Percentiles rank a stretch among this genome's conserved stretches.
These are phyloP conservation scores for Colinus virginianus DNA, from an alignment of 2,113 vertebrate species.

Conservation along the genomic window DNA sequence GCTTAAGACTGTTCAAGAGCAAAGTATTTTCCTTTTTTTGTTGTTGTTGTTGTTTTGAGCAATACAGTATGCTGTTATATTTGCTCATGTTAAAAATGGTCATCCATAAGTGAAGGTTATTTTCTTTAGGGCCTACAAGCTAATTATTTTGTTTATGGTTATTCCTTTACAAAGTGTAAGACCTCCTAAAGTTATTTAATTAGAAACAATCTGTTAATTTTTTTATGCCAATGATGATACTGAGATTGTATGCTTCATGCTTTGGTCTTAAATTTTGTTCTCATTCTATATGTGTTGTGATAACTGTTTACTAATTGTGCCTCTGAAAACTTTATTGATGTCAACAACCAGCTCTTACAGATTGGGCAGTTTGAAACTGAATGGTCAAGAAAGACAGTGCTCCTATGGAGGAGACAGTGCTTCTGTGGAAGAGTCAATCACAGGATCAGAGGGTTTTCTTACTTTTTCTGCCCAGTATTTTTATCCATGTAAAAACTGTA, in stretches of 20 bases:
- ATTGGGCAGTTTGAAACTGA: background rate
- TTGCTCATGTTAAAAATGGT: background rate
- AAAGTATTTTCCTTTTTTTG: background rate
- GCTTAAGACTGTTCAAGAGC: background rate
- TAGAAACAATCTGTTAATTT: background rate
- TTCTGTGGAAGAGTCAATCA: background rate
- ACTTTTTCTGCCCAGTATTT: background rate
- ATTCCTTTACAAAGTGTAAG: background rate
- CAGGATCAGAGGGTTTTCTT: background rate
- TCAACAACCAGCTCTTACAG: background rate
- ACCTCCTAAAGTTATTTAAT: background rate
- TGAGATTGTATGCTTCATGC: background rate
- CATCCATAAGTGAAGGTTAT: background rate
- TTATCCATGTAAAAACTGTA: background rate
- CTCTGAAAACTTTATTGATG: background rate
- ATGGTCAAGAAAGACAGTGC: background rate
- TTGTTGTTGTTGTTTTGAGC: background rate
- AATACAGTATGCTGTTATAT: background rate
- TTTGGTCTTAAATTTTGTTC: background rate
- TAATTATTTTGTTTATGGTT: background rate
- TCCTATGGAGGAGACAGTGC: background rate
- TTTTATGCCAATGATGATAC: background rate
- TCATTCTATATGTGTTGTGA: background rate
- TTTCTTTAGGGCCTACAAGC: background rate
- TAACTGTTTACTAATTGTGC: background rate